Conservation (phyloP, 35 echinoderm and acorn worm species). For the Chiridota heheva region DNA sequence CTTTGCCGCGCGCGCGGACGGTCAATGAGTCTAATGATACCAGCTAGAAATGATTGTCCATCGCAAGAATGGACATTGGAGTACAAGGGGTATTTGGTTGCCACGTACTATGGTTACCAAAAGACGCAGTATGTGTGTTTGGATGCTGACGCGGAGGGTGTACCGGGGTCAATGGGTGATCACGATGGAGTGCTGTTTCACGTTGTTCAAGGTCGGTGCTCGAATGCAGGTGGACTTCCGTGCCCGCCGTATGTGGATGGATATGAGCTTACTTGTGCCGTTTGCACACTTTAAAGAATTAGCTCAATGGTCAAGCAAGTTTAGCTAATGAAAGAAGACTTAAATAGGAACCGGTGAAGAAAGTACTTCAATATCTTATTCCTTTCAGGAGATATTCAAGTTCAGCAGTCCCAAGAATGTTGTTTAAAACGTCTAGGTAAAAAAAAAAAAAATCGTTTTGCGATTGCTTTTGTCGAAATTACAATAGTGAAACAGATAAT, state of each 20-base stretch:
- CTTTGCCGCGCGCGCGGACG: not conserved
- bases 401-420: no score
- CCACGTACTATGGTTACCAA: conserved; percentile 2
- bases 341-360: no score
- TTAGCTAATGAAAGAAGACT: no score
- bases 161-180: conserved; percentile 17
- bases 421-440: no score
- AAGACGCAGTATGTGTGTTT: conserved; percentile 42
- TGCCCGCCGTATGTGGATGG: conserved; percentile 54
- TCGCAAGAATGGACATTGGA: conserved; percentile 32
- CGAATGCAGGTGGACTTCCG: conserved; percentile 21
- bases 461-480: no score
- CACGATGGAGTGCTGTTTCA: conserved; percentile 33
- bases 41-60: conserved; percentile 56
- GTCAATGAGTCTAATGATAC: conserved; percentile 13
- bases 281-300: conserved; percentile 43
- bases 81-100: conserved; percentile 46
- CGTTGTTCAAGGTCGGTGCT: conserved; percentile 35
- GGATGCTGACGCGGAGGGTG: conserved; percentile 18
- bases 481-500: no score
- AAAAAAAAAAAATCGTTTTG: no score
- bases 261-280: conserved; percentile 61
- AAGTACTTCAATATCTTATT: no score
- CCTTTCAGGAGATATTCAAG: no score
- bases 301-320: no score